Evolutionary conservation across 2,113 vertebrate species (phyloP).

Genomic region (Pipa parva): DNA sequence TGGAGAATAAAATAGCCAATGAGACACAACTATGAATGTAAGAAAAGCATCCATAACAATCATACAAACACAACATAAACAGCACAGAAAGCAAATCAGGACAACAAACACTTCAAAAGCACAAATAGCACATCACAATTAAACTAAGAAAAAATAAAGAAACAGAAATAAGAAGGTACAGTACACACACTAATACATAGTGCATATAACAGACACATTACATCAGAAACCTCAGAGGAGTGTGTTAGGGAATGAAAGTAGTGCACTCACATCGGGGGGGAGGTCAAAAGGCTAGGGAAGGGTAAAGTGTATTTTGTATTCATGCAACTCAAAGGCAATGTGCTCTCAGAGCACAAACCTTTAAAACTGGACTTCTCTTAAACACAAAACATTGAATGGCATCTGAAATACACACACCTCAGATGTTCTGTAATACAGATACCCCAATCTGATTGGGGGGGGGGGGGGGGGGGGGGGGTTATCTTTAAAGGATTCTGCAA

Average conservation of each 20-base stretch:
- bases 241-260: neutral
- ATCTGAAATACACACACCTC: neutral
- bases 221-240: neutral
- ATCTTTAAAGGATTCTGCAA: neutral
- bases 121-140: neutral
- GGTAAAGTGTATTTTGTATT: neutral
- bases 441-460: neutral
- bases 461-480: no score
- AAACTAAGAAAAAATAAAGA: neutral
- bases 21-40: constrained; percentile 21
- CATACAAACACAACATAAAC: neutral
- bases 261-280: neutral
- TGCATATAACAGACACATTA: neutral
- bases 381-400: neutral
- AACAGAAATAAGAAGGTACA: neutral
- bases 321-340: neutral
- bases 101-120: neutral
- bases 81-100: neutral
- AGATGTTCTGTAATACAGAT: neutral
- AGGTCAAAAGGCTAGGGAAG: neutral
- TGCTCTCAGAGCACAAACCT: neutral
- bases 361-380: neutral
- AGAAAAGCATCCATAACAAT: neutral
- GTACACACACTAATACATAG: neutral
- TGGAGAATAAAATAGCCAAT: constrained; percentile 39